Evolutionary conservation across 2,113 vertebrate genomes (phyloP).

Genomic region (Tragelaphus scriptus): DNA sequence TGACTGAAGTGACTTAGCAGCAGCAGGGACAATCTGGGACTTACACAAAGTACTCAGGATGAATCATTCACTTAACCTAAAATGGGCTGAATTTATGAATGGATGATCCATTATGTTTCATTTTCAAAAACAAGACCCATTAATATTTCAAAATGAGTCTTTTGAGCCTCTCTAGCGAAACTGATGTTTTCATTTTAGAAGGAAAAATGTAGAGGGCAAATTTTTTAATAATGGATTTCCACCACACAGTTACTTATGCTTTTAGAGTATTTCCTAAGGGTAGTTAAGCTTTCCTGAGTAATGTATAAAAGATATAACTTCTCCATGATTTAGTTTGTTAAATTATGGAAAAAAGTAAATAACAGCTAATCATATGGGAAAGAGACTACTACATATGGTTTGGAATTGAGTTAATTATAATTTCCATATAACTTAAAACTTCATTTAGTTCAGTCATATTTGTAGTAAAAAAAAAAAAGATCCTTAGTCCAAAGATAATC

Average conservation of each 20-base stretch:
- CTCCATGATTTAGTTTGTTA: background rate
- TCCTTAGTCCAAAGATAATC: background rate
- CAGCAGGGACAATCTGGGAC: slow-evolving; percentile 66
- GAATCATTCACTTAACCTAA: slow-evolving; percentile 75
- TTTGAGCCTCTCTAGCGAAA: slow-evolving; percentile 67
- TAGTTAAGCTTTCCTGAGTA: slow-evolving; percentile 19
- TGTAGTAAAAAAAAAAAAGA: background rate
- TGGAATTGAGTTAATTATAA: background rate
- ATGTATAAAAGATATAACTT: background rate
- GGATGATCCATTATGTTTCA: slow-evolving; percentile 77
- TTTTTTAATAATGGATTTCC: slow-evolving; percentile 42
- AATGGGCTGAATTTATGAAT: slow-evolving; percentile 77
- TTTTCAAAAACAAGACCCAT: slow-evolving; percentile 72
- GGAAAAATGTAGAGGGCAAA: slow-evolving; percentile 58
- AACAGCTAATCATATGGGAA: background rate
- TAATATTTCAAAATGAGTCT: slow-evolving; percentile 74
- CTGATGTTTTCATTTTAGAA: slow-evolving; percentile 69
- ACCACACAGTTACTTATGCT: slow-evolving; percentile 35
- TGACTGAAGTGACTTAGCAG: too few relatives aligned
- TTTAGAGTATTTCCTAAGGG: slow-evolving; percentile 32
- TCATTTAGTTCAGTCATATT: background rate
- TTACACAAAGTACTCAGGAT: slow-evolving; percentile 70
- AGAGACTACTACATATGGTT: background rate
- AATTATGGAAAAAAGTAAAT: background rate
- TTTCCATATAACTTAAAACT: background rate